These are phyloP conservation scores for Dendrocopos noguchii DNA, from an alignment of 2,113 vertebrate species.

Conservation along the genomic window DNA sequence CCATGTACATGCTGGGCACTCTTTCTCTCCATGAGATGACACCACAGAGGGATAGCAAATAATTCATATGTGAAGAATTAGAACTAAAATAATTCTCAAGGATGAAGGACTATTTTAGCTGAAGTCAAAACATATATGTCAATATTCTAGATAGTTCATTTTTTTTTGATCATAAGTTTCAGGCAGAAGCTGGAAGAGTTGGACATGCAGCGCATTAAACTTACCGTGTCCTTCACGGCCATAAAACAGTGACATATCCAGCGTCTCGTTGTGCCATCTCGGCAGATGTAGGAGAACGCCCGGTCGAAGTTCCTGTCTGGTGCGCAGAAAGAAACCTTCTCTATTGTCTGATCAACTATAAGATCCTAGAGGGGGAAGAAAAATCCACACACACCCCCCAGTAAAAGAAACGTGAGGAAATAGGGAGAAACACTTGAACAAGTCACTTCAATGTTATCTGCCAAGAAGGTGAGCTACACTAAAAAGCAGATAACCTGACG, in stretches of 20 bases:
- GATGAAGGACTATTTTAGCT: neutral
- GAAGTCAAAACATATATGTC: neutral
- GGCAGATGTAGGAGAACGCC: slow-evolving; percentile 98
- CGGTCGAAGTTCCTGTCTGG: slow-evolving; percentile 98
- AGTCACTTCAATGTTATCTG: neutral
- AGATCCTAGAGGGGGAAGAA: slow-evolving; percentile 83
- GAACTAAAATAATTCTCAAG: neutral
- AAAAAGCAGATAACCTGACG: neutral
- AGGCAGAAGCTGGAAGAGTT: neutral
- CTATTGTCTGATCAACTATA: slow-evolving; percentile 99
- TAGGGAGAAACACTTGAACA: neutral
- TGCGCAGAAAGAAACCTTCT: slow-evolving; percentile 99
- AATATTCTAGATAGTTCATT: neutral
- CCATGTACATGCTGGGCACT: neutral
- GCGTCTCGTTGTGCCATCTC: slow-evolving; percentile 96
- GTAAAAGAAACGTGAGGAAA: neutral
- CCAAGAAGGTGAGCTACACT: neutral
- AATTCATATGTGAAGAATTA: neutral
- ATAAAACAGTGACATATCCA: slow-evolving; percentile 99
- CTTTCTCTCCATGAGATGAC: neutral
- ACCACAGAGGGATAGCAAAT: neutral
- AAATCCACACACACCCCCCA: neutral
- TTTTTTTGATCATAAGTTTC: neutral
- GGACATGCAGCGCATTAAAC: neutral
- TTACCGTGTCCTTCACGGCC: slow-evolving; percentile 97